Evolutionary conservation across 1,140 invertebrate species (phyloP), one percentile per base, ranked within the genome.

Genomic region (Diorhabda carinulata): DNA sequence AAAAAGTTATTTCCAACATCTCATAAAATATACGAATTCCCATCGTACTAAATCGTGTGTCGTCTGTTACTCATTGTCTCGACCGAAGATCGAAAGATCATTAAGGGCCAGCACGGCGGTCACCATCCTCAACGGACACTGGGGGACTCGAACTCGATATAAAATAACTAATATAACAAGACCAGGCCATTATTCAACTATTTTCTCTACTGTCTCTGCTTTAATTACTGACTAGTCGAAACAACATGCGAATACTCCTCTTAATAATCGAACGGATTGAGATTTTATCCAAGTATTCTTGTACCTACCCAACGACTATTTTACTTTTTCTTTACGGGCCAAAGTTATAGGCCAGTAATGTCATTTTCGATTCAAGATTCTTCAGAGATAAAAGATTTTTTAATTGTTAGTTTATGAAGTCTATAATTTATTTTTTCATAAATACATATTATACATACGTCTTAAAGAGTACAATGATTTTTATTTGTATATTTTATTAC

Each of bases 191-290:
- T 65, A 69, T 69, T 65, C 57, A 61, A 69, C 63, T 69, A 69
- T 69, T 69, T 69, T 61, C 64, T 69, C 64, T 64, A 69, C 63
- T 69, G 63, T 69, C 68, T 69, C 63, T 69, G 63, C 58, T 64
- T 69, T 69, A 65, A 69, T 69, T 69, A 64, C 63, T 56, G 10
- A 64, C 63, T 64, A 64, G 63, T 64, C 63, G 63, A 64, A 64
- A 64, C 63, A 64, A 64, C 63, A 64, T 64, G 63, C 63, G 63
- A 64, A 64, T 64, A 64, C 63, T 52, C 63, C 43, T 64, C 45
- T 64, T 64, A 64, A 64, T 64, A 64, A 56, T 44, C 42, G 45
- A 64, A 64, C 44, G 63, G 63, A 64, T 64, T 64, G 63, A 64
- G 63, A 64, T 64, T 64, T 64, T 57, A 64, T 64, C 63, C 63